Evolutionary conservation across 2,888 invertebrate genomes (phyloP).

Genomic region (Calliphora vomitoria): DNA sequence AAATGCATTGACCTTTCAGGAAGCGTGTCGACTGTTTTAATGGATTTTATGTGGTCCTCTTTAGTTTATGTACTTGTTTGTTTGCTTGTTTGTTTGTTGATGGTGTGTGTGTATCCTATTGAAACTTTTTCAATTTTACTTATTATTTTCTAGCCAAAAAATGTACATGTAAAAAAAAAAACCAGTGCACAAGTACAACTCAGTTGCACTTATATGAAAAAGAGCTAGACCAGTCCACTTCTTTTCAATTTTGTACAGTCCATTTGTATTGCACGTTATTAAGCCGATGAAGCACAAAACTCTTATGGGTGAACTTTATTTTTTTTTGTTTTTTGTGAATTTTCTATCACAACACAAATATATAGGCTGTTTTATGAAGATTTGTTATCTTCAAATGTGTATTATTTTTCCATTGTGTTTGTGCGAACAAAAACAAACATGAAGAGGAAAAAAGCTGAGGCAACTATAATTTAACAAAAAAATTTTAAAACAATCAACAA

Average conservation of each 20-base stretch:
- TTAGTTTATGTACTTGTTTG: slow-evolving; percentile 31
- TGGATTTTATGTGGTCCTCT: slow-evolving; percentile 71
- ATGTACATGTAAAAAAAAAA: slow-evolving; percentile 30
- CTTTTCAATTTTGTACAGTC: slow-evolving; percentile 63
- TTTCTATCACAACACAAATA: slow-evolving; percentile 27
- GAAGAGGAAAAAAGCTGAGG: too few relatives aligned
- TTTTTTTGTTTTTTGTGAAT: neutral
- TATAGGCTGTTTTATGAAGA: slow-evolving; percentile 47
- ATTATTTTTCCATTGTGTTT: neutral
- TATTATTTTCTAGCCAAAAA: slow-evolving; percentile 66
- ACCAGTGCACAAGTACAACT: slow-evolving; percentile 37
- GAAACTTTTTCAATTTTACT: slow-evolving; percentile 70
- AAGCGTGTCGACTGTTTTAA: slow-evolving; percentile 73
- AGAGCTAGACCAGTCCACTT: slow-evolving; percentile 57
- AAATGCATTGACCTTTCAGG: slow-evolving; percentile 74
- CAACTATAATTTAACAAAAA: too few relatives aligned
- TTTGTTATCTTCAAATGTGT: slow-evolving; percentile 29
- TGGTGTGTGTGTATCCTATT: slow-evolving; percentile 22
- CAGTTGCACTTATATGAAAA: slow-evolving; percentile 59
- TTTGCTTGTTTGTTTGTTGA: slow-evolving; percentile 41
- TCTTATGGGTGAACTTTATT: slow-evolving; percentile 63
- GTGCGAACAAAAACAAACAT: neutral
- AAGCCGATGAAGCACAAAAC: slow-evolving; percentile 72
- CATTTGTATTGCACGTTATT: slow-evolving; percentile 67
- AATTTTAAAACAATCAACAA: too few relatives aligned